Evolutionary conservation across 2,113 vertebrate species (phyloP).

Genomic region (Neogale vison): DNA sequence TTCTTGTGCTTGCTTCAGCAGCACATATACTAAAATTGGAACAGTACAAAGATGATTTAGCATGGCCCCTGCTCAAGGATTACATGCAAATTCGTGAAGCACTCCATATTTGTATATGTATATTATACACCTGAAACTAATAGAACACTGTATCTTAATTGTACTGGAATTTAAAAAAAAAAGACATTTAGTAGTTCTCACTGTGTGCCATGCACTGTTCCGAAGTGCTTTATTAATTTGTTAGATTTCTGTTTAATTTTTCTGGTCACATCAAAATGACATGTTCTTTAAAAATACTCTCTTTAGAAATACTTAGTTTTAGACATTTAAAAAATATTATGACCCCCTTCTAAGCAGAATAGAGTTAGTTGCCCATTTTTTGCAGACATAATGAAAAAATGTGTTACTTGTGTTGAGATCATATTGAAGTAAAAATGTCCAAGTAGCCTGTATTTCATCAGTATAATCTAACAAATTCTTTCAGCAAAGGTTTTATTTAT

Average conservation of each 20-base stretch:
- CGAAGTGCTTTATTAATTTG: background rate
- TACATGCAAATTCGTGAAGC: background rate
- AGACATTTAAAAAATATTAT: background rate
- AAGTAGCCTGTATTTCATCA: background rate
- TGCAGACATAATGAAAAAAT: background rate
- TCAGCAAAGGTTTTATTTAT: background rate
- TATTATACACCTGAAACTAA: background rate
- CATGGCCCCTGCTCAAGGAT: background rate
- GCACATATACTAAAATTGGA: background rate
- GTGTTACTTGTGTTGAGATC: background rate
- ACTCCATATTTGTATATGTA: background rate
- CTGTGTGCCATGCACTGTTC: background rate
- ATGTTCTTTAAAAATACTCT: slow-evolving; percentile 12
- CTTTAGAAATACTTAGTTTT: background rate
- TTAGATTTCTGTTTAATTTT: slow-evolving; percentile 27
- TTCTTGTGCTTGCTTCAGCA: background rate
- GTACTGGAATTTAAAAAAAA: background rate
- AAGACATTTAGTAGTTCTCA: background rate
- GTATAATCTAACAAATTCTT: background rate
- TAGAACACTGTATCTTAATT: background rate
- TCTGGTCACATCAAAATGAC: background rate
- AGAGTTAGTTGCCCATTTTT: background rate
- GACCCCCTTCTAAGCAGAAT: background rate
- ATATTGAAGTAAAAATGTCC: background rate
- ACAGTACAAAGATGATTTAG: background rate